phyloP scores from a whole-genome alignment of 2,888 invertebrate genomes.

The Pterostichus niger region DNA sequence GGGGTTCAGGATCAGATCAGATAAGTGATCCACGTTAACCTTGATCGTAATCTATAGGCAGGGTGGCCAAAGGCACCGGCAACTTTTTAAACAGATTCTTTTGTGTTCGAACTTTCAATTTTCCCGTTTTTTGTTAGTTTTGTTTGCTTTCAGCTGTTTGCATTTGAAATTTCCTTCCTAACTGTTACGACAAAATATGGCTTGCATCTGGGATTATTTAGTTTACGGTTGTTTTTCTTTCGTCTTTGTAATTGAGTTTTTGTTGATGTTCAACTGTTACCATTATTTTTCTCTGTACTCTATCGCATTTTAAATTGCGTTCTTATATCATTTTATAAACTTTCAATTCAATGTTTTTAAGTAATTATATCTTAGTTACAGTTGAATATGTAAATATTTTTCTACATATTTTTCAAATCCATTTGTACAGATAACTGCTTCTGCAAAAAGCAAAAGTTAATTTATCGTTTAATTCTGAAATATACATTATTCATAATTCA shows the following conservation, averaged over 20 bases:
- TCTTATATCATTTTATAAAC: no score
- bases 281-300: background rate
- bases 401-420: no score
- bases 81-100: slow-evolving; percentile 54
- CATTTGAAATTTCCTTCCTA: slow-evolving; percentile 59
- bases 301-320: no score
- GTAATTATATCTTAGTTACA: no score
- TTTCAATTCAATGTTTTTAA: no score
- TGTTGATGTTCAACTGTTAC: slow-evolving; percentile 52
- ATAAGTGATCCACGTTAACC: slow-evolving; percentile 27
- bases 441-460: no score
- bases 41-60: slow-evolving; percentile 45
- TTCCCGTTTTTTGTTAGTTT: slow-evolving; percentile 49
- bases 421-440: no score
- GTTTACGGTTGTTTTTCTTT: slow-evolving; percentile 57
- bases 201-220: slow-evolving; percentile 56
- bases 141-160: slow-evolving; percentile 62
- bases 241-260: slow-evolving; percentile 63
- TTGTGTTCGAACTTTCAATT: slow-evolving; percentile 56
- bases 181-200: slow-evolving; percentile 61
- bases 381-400: no score
- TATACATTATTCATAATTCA: no score
- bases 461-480: no score
- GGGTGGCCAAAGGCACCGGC: slow-evolving; percentile 26
- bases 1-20: slow-evolving; percentile 35